phyloP scores from a whole-genome alignment of 2,113 vertebrate species.

The Elanoides forficatus region DNA sequence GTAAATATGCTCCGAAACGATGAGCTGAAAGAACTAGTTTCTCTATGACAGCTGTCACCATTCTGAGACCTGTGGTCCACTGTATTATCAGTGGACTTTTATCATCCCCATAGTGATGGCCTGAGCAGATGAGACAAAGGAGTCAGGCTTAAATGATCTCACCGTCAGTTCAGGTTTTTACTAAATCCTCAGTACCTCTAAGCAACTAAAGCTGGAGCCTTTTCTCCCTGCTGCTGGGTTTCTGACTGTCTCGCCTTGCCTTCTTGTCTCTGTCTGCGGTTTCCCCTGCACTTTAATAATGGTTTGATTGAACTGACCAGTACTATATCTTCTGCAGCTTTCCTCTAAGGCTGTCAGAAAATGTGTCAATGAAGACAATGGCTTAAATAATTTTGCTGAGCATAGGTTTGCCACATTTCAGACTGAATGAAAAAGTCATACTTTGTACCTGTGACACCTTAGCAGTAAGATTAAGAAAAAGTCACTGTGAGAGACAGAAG shows the following conservation, averaged over 20 bases:
- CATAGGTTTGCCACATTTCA: neutral
- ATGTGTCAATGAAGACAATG: accelerated
- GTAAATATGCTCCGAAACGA: neutral
- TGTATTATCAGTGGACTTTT: neutral
- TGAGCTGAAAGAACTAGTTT: neutral
- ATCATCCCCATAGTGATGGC: neutral
- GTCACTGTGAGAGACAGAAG: neutral
- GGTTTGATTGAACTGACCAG: neutral
- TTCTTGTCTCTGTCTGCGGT: neutral
- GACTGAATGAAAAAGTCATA: neutral
- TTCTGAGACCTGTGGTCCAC: neutral
- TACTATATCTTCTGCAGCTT: neutral
- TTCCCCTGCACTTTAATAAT: neutral
- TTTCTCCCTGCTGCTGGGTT: neutral
- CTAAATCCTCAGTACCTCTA: neutral
- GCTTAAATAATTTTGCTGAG: neutral
- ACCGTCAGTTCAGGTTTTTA: neutral
- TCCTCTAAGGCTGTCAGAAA: neutral
- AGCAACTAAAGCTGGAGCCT: neutral
- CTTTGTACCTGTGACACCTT: neutral
- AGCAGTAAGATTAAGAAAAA: neutral
- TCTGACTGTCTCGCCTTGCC: neutral
- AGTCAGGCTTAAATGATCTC: neutral
- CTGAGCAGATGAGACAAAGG: neutral
- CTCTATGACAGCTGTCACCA: neutral